These are phyloP conservation scores for Drosophila rufa DNA, from an alignment of 1,140 invertebrate species.

Conservation along the genomic window DNA sequence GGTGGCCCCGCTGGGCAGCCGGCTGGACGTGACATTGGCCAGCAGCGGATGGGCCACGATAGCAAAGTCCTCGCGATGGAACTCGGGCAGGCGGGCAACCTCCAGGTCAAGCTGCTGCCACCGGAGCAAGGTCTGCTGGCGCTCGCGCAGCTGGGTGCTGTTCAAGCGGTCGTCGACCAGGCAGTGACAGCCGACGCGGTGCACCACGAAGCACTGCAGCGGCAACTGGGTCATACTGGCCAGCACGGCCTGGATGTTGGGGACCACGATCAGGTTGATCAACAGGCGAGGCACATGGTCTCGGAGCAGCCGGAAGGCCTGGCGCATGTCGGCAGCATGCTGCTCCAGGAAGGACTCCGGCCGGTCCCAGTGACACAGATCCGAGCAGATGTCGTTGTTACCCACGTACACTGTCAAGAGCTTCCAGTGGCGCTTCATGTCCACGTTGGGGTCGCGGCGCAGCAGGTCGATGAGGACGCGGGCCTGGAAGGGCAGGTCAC, in stretches of 20 bases:
- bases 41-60: slow-evolving; percentile 87
- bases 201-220: slow-evolving; percentile 80
- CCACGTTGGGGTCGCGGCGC: slow-evolving; percentile 86
- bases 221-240: slow-evolving; percentile 70
- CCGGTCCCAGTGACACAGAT: slow-evolving; percentile 86
- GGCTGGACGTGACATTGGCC: slow-evolving; percentile 83
- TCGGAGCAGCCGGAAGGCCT: slow-evolving; percentile 64
- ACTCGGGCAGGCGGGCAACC: slow-evolving; percentile 77
- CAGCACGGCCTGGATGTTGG: slow-evolving; percentile 73
- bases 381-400: slow-evolving; percentile 89
- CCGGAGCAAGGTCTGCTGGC: slow-evolving; percentile 77
- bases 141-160: slow-evolving; percentile 40
- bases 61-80: slow-evolving; percentile 86
- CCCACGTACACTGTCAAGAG: slow-evolving; percentile 89
- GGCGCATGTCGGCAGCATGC: slow-evolving; percentile 64
- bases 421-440: slow-evolving; percentile 90
- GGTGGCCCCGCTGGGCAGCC: slow-evolving; percentile 72
- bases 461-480: slow-evolving; percentile 87
- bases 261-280: slow-evolving; percentile 67
- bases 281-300: slow-evolving; percentile 75
- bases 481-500: slow-evolving; percentile 88
- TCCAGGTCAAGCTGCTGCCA: slow-evolving; percentile 85
- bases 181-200: slow-evolving; percentile 86
- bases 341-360: slow-evolving; percentile 44
- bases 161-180: slow-evolving; percentile 84